phyloP scores from a whole-genome alignment of 2,888 invertebrate species.

The Trypoxylon attenuatum region DNA sequence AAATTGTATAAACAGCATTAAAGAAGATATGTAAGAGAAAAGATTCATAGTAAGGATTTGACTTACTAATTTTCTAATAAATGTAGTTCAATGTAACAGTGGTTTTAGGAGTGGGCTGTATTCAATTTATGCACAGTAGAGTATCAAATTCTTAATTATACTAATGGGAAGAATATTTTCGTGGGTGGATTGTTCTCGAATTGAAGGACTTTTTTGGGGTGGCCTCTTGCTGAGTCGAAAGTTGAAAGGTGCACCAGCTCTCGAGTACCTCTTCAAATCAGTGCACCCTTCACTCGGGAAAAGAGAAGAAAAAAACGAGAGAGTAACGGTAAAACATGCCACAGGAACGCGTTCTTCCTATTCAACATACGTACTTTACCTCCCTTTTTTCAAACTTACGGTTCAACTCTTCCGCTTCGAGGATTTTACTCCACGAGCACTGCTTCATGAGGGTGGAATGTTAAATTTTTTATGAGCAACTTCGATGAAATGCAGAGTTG shows the following conservation, averaged over 20 bases:
- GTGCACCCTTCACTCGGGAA: constrained; percentile 8
- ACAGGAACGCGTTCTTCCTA: constrained; percentile 1
- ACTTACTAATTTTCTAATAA: too few species aligned
- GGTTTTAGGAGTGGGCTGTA: too few species aligned
- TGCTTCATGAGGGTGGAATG: not conserved
- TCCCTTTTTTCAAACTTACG: not conserved
- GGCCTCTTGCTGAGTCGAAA: not conserved
- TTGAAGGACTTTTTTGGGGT: not conserved
- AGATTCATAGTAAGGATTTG: too few species aligned
- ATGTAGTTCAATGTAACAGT: too few species aligned
- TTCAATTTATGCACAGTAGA: too few species aligned
- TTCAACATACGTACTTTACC: not conserved
- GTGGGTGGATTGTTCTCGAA: not conserved
- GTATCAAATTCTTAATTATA: too few species aligned
- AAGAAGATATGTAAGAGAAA: too few species aligned
- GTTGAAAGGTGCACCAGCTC: constrained; percentile 3
- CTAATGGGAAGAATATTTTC: not conserved
- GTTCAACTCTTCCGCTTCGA: not conserved
- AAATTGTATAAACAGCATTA: too few species aligned
- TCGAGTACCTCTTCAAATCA: not conserved
- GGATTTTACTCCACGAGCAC: not conserved
- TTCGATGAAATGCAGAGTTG: too few species aligned
- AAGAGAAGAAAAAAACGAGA: too few species aligned
- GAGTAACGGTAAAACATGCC: not conserved
- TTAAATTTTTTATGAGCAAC: too few species aligned